Conservation (phyloP, 2,797 vertebrate genomes). For the Crypturellus tataupa region DNA sequence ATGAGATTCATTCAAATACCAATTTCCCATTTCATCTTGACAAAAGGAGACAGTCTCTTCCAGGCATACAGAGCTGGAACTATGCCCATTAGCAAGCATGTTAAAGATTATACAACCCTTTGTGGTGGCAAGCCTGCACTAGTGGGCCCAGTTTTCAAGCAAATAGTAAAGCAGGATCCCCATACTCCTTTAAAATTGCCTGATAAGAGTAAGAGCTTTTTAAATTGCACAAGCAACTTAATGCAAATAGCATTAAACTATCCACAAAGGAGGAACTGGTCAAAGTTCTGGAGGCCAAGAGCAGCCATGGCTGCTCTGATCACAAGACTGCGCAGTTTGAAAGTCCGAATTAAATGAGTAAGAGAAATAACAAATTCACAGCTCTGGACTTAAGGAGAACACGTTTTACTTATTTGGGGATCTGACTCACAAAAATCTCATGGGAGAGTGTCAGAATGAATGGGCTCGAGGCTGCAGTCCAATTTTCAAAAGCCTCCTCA, state of each 20-base stretch:
- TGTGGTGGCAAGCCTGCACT: background rate
- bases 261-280: background rate
- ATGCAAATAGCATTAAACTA: background rate
- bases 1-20: background rate
- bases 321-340: background rate
- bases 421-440: background rate
- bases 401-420: background rate
- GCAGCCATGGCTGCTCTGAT: background rate
- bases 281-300: background rate
- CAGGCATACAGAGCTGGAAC: background rate
- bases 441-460: background rate
- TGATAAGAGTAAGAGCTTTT: background rate
- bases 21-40: background rate
- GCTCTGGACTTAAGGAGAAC: background rate
- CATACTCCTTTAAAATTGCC: background rate
- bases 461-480: background rate
- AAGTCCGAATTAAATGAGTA: background rate
- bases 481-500: background rate
- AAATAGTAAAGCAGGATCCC: background rate
- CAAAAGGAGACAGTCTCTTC: background rate
- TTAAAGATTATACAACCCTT: background rate
- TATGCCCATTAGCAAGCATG: background rate
- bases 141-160: background rate
- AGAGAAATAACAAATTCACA: background rate
- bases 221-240: background rate